Conservation (phyloP, 2,888 invertebrate species). For the Pammene fasciana region DNA sequence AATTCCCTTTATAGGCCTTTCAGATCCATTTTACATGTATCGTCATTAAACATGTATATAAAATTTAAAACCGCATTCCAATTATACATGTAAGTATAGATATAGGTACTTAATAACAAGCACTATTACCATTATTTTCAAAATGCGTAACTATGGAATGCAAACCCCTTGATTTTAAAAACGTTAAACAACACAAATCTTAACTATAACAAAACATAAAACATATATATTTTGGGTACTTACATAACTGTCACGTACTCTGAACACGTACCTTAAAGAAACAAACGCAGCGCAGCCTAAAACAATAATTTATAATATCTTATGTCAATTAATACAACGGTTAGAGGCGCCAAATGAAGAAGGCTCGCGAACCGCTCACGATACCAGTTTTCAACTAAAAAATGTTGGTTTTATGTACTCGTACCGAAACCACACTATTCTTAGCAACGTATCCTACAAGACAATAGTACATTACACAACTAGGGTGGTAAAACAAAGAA, state of each 20-base stretch:
- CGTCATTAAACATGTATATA: not conserved
- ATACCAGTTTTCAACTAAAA: constrained; percentile 11
- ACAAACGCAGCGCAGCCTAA: constrained; percentile 71
- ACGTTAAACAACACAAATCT: too few species aligned
- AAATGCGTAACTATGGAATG: not conserved
- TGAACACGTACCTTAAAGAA: not conserved
- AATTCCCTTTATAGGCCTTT: constrained; percentile 23
- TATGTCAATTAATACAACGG: constrained; percentile 74
- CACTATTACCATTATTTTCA: not conserved
- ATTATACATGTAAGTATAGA: not conserved
- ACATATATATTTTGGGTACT: too few species aligned
- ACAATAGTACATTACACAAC: too few species aligned
- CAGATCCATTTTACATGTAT: constrained; percentile 13
- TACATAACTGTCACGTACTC: not conserved
- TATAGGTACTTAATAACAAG: too few species aligned
- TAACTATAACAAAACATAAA: too few species aligned
- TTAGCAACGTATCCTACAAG: too few species aligned
- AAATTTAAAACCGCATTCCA: not conserved
- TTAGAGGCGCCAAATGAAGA: not conserved
- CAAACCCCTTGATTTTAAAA: not conserved
- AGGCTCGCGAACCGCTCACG: constrained; percentile 16
- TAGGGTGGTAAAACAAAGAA: too few species aligned
- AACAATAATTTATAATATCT: constrained; percentile 56
- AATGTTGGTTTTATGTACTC: not conserved
- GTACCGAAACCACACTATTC: too few species aligned